A percentile compares a stretch with the other conserved stretches of the same genome.
These are phyloP conservation scores for Capromys pilorides DNA, from an alignment of 2,797 vertebrate genomes.

Conservation along the genomic window DNA sequence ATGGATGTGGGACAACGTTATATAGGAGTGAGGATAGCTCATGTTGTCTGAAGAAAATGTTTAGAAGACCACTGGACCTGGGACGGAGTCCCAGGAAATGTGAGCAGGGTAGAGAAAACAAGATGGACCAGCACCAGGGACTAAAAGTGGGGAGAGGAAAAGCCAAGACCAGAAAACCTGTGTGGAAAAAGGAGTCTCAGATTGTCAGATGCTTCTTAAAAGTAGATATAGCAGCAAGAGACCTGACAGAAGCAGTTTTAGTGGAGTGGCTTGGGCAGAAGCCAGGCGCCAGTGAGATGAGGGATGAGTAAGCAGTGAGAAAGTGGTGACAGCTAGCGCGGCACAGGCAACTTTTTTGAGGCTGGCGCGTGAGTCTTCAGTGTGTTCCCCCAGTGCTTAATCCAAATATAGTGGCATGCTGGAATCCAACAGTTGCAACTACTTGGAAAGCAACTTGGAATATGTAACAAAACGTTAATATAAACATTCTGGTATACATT, in stretches of 20 bases:
- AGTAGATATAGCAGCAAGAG: not conserved
- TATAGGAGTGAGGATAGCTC: not conserved
- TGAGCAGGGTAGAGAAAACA: not conserved
- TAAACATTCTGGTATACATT: slow-evolving; percentile 37
- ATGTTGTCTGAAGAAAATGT: not conserved
- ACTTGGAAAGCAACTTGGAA: slow-evolving; percentile 50
- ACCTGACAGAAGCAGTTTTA: not conserved
- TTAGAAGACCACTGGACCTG: not conserved
- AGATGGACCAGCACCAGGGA: not conserved
- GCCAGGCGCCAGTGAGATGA: not conserved
- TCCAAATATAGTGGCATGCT: slow-evolving; percentile 18
- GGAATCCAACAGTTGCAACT: slow-evolving; percentile 23
- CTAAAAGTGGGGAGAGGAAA: not conserved
- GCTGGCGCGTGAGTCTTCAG: not conserved
- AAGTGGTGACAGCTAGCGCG: not conserved
- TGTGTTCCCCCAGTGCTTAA: not conserved
- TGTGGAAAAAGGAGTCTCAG: not conserved
- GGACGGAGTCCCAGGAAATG: not conserved
- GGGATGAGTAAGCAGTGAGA: slow-evolving; percentile 10
- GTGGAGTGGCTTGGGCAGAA: slow-evolving; percentile 4
- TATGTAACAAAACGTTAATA: not conserved
- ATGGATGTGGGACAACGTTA: not conserved
- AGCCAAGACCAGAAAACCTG: not conserved
- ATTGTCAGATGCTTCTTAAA: slow-evolving; percentile 33
- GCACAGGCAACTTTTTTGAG: slow-evolving; percentile 1